Percentiles rank a stretch among this genome's conserved stretches.
Evolutionary conservation across 1,140 invertebrate genomes (phyloP).

Genomic region (Oryctes rhinoceros): DNA sequence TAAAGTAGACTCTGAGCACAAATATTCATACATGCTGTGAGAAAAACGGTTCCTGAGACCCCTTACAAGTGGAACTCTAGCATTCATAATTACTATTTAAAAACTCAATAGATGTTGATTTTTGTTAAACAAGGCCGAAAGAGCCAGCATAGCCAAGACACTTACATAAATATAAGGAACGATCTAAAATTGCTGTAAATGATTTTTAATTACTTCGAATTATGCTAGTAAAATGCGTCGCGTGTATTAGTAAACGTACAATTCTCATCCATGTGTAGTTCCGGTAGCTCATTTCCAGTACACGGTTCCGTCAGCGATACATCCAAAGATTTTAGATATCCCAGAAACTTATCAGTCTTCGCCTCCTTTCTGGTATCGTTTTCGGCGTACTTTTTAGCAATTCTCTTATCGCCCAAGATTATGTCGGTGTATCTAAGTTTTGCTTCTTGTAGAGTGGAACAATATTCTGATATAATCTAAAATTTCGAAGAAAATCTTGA

Average conservation of each 20-base stretch:
- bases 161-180: no score
- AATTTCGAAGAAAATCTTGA: background rate
- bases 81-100: no score
- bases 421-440: constrained; percentile 63
- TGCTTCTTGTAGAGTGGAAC: constrained; percentile 67
- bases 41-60: no score
- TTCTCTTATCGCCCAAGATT: constrained; percentile 27
- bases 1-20: no score
- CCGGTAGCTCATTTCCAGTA: constrained; percentile 65
- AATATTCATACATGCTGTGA: no score
- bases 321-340: constrained; percentile 61
- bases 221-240: no score
- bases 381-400: background rate
- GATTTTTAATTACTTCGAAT: no score
- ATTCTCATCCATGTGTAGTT: constrained; percentile 74
- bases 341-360: constrained; percentile 53
- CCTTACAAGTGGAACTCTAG: no score
- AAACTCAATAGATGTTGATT: no score
- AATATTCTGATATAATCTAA: constrained; percentile 55
- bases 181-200: no score
- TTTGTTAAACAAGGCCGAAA: no score
- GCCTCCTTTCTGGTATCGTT: background rate
- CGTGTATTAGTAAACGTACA: constrained; percentile 65
- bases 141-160: no score
- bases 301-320: constrained; percentile 67